Evolutionary conservation across 2,113 vertebrate genomes (phyloP), one percentile per base, ranked within the genome.

Genomic region (Chionis minor): DNA sequence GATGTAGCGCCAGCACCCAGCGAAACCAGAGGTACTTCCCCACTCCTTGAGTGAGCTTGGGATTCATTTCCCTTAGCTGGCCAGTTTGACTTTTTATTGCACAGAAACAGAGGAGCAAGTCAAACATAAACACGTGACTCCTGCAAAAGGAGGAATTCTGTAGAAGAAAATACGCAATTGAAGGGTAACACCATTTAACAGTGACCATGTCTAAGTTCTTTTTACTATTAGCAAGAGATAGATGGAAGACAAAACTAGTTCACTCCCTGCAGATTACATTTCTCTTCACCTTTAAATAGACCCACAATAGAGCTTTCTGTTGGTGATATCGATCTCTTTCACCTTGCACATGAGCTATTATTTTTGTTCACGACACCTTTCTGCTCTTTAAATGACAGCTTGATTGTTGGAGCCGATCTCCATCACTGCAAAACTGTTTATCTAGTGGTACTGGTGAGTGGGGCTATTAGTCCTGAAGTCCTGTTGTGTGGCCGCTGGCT

Each of bases 361-460:
- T 78, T 88, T 93, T 85, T 86, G 73, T 92, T 63, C 58, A 87
- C 45, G 55, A 79, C 65, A 71, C 28, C 30, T 54, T 82, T 71
- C 72, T 90, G 42, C 51, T 86, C 14, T 82, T 77, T 78, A 95
- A 96, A 83, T 83, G 71, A 88, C 55, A 91, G 23, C 32, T 94
- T 86, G 90, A 90, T 93, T 95, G 80, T 40, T 92, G 55, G 33
- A 95, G 27, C 27, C 59, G 65, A 88, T 27, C 72, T 93, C 67
- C 63, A 78, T 33, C 51, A 44, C 55, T 59, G 72, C 42, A 84
- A 54, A 96, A 55, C 5, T 88, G 63, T 74, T 71, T 67, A 88
- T 62, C 55, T 44, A 44, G 65, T 81, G 55, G 23, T 59, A 44
- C 1, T 7, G 12, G 32, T 55, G 47, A 93, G 77, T 18, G 27